Conservation (phyloP, 2,113 vertebrate genomes). For the Phalacrocorax aristotelis region DNA sequence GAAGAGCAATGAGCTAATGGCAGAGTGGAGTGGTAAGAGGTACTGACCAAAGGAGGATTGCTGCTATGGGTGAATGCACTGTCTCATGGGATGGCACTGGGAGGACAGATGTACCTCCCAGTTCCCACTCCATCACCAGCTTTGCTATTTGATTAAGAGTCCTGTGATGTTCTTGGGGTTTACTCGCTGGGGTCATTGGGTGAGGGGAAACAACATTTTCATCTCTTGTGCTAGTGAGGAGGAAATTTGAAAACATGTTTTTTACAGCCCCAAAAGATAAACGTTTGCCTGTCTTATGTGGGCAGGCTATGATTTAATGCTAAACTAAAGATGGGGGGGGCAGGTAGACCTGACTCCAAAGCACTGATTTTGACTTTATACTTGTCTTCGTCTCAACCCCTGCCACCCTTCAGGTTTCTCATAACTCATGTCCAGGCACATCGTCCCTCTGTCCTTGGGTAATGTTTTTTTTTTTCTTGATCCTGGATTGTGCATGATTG, state of each 20-base stretch:
- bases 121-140: neutral
- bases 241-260: neutral
- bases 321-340: neutral
- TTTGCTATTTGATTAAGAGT: neutral
- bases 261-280: neutral
- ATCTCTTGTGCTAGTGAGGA: neutral
- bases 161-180: neutral
- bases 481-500: neutral
- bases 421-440: neutral
- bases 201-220: neutral
- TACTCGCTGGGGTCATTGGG: fast-evolving
- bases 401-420: neutral
- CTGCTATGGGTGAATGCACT: neutral
- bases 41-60: neutral
- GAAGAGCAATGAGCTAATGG: neutral
- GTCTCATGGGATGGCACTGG: neutral
- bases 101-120: neutral
- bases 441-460: neutral
- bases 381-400: neutral
- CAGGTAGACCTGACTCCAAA: neutral
- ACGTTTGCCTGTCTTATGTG: fast-evolving
- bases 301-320: neutral
- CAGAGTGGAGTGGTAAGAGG: neutral
- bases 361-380: neutral
- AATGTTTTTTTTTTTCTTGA: neutral